Percentiles rank a stretch among this genome's conserved stretches.
Conservation (phyloP, 2,888 invertebrate genomes). For the Mactromeris polynyma region DNA sequence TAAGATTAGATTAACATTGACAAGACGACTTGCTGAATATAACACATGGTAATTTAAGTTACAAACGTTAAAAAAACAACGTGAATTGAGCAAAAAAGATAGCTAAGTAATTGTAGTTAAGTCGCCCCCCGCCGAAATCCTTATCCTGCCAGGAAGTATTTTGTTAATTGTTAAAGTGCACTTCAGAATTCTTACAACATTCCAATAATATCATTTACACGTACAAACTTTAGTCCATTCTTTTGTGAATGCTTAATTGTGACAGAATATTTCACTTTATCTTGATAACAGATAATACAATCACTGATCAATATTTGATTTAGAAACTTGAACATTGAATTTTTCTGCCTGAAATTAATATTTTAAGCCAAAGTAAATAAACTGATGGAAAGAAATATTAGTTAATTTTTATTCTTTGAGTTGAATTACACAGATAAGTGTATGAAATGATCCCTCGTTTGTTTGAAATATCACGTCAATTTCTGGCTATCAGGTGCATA, state of each 20-base stretch:
- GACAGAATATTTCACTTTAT: background rate
- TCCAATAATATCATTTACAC: background rate
- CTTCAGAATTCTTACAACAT: background rate
- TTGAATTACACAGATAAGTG: slow-evolving; percentile 15
- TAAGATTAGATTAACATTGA: too few species aligned
- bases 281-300: background rate
- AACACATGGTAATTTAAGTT: too few species aligned
- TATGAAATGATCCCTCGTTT: slow-evolving; percentile 5
- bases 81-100: background rate
- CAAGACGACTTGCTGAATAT: too few species aligned
- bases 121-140: background rate
- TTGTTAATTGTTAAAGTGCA: background rate
- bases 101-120: background rate
- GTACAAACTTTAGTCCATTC: background rate
- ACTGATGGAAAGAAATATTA: slow-evolving; percentile 8
- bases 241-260: background rate
- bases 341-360: background rate
- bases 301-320: background rate
- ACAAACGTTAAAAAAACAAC: too few species aligned
- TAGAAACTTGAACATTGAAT: background rate
- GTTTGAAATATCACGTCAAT: slow-evolving; percentile 3
- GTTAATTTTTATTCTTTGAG: slow-evolving; percentile 14
- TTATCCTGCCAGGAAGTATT: background rate
- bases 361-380: slow-evolving; percentile 10
- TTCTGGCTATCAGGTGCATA: slow-evolving; percentile 12